Evolutionary conservation across 1,140 invertebrate genomes (phyloP).

Genomic region (Euschistus heros): DNA sequence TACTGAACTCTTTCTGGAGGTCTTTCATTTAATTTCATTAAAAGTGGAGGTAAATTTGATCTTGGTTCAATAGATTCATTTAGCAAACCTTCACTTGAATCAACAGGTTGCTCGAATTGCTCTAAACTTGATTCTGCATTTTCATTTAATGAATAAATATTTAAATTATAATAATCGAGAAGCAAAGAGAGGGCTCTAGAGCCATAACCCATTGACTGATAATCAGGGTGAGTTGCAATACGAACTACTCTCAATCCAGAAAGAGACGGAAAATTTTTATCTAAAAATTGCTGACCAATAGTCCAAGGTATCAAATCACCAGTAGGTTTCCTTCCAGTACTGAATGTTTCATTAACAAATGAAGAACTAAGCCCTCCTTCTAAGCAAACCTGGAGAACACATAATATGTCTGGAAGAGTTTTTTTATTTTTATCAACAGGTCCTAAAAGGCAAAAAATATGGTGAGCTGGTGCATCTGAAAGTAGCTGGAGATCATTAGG

Average conservation of each 20-base stretch:
- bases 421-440: slow-evolving; percentile 62
- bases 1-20: slow-evolving; percentile 82
- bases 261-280: slow-evolving; percentile 83
- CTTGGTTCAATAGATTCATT: slow-evolving; percentile 51
- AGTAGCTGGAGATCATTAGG: slow-evolving; percentile 98
- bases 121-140: slow-evolving; percentile 38
- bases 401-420: slow-evolving; percentile 78
- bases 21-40: slow-evolving; percentile 71
- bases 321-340: slow-evolving; percentile 74
- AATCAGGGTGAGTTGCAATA: slow-evolving; percentile 97
- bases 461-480: slow-evolving; percentile 96
- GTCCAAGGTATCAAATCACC: slow-evolving; percentile 99
- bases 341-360: slow-evolving; percentile 64
- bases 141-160: slow-evolving; percentile 56
- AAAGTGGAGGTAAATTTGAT: slow-evolving; percentile 54
- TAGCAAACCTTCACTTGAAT: slow-evolving; percentile 45
- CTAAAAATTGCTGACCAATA: slow-evolving; percentile 89
- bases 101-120: slow-evolving; percentile 44
- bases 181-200: slow-evolving; percentile 70
- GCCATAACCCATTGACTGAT: slow-evolving; percentile 97
- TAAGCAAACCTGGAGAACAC: slow-evolving; percentile 84
- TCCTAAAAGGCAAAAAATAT: slow-evolving; percentile 89
- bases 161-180: slow-evolving; percentile 79
- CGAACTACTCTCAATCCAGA: slow-evolving; percentile 86
- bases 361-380: slow-evolving; percentile 87